Conservation (phyloP, 1,140 invertebrate species). For the Cheumatopsyche charites region DNA sequence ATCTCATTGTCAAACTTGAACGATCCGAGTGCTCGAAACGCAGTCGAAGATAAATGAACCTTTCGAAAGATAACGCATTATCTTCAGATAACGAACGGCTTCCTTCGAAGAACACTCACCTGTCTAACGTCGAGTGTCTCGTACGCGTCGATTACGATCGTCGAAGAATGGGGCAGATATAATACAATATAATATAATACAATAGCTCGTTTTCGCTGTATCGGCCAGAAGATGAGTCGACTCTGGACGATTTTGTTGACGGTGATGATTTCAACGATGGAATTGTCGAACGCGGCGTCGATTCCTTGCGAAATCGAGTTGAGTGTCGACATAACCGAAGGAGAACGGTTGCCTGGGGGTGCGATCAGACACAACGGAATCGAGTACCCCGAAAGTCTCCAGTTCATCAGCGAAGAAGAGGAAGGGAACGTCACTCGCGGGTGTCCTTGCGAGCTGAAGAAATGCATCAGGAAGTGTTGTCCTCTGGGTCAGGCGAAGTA, state of each 20-base stretch:
- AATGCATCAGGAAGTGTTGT: slow-evolving; percentile 44
- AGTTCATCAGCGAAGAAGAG: slow-evolving; percentile 21
- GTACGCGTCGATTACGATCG: no score
- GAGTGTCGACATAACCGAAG: slow-evolving; percentile 40
- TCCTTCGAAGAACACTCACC: no score
- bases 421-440: slow-evolving; percentile 9
- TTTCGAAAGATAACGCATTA: no score
- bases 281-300: background rate
- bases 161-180: no score
- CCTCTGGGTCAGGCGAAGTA: slow-evolving; percentile 19
- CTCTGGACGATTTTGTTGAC: background rate
- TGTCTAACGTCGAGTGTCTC: no score
- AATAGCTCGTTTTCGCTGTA: no score
- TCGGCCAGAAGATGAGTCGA: no score
- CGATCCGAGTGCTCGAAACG: no score
- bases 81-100: no score
- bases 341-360: slow-evolving; percentile 14
- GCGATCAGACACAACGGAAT: slow-evolving; percentile 26
- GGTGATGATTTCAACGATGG: background rate
- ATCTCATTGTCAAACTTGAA: no score
- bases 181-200: no score
- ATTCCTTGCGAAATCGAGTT: slow-evolving; percentile 33
- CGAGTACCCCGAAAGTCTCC: slow-evolving; percentile 4
- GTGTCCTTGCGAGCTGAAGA: slow-evolving; percentile 38
- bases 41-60: no score